These are phyloP conservation scores for Oreortyx pictus DNA, from an alignment of 2,797 vertebrate species.

Conservation along the genomic window DNA sequence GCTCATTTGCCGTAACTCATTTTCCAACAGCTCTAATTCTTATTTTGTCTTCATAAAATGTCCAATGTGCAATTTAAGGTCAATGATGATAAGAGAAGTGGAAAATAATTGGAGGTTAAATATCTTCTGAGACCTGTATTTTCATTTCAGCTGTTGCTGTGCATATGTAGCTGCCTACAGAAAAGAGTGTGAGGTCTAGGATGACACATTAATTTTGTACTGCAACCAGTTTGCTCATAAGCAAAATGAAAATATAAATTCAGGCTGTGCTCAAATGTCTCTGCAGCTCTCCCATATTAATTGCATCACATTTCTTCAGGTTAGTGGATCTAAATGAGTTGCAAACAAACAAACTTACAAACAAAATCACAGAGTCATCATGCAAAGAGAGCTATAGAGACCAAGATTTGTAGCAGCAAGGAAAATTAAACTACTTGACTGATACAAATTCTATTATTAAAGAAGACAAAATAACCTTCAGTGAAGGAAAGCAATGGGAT, in stretches of 20 bases:
- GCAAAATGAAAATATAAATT: constrained; percentile 46
- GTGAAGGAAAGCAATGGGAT: neutral
- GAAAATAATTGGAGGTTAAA: constrained; percentile 24
- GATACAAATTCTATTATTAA: neutral
- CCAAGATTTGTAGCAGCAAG: neutral
- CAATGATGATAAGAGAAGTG: neutral
- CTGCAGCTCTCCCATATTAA: neutral
- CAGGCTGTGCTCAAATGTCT: neutral
- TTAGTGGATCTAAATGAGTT: neutral
- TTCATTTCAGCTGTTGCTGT: constrained; percentile 42
- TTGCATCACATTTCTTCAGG: neutral
- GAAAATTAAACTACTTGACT: neutral
- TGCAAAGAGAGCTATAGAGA: neutral
- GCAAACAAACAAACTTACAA: constrained; percentile 13
- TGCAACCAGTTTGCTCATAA: constrained; percentile 34
- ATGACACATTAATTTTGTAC: constrained; percentile 46
- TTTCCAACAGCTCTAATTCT: neutral
- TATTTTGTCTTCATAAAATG: neutral
- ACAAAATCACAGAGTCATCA: neutral
- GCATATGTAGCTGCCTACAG: neutral
- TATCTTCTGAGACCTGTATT: neutral
- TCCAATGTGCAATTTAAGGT: neutral
- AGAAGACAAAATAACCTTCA: neutral
- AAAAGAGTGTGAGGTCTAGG: constrained; percentile 29
- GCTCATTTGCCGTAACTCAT: neutral